Base-by-base conservation (phyloP, 2,797 vertebrate species). In the Diceros bicornis region DNA sequence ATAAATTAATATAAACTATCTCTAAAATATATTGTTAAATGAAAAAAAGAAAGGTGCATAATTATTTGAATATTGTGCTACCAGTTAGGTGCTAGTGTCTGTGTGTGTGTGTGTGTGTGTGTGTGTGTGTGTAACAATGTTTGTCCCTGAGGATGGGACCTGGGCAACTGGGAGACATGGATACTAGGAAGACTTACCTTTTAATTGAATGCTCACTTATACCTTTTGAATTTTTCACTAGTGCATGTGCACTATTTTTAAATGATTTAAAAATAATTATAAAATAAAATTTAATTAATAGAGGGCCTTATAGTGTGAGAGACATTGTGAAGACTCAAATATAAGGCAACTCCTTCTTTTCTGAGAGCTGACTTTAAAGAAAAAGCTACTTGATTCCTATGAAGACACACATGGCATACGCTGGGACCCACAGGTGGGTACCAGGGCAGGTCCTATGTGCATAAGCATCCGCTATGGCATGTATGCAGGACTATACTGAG, bases 191-290 rank as follows among this genome's bases (percentile, higher is more conserved):
- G n/a, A 47, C 20, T 66, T 34, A n/a, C 7, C 55, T 84, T 86
- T 47, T 77, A 50, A 64, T 21, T 52, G 13, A 41, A 47, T 75
- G 25, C 4, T 11, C 27, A 75, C 41, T 83, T 34, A 4, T 23
- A 3, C 14, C 4, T 82, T 94, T 64, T 72, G 7, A 88, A 78
- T 37, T 71, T 79, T 94, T 94, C 21, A 89, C 14, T 47, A 84
- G 34, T 59, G 20, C 47, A 55, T 68, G 11, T 78, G 7, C 21
- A 57, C 12, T 66, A 41, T 27, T 84, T 85, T 64, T 47, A 82
- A 89, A 82, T 75, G 74, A 92, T 34, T 93, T 21, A 57, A n/a
- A 93, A 88, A 78, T 77, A 95, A 83, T 77, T 57, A 32, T 93
- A 95, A 94, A 82, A 79, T 77, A 29, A 91, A 91, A 95, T 37